These are phyloP conservation scores for Chirona hameri DNA, from an alignment of 2,888 invertebrate genomes.

Conservation along the genomic window DNA sequence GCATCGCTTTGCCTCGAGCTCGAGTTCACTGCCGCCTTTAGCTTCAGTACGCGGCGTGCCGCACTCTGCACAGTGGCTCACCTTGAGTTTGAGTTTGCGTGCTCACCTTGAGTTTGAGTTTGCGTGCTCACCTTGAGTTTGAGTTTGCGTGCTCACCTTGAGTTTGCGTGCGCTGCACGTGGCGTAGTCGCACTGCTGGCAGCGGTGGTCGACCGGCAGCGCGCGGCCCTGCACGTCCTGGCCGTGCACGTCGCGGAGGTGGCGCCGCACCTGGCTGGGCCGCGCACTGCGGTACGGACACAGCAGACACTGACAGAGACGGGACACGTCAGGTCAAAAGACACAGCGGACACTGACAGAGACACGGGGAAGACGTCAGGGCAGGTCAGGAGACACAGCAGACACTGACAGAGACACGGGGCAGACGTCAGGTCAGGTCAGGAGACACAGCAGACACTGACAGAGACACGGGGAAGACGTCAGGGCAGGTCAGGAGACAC, in stretches of 20 bases:
- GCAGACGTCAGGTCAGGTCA: too few relatives aligned
- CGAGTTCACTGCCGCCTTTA: too few relatives aligned
- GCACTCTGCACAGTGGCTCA: not conserved
- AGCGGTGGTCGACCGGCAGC: slow-evolving; percentile 24
- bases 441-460: too few relatives aligned
- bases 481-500: too few relatives aligned
- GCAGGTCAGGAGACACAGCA: too few relatives aligned
- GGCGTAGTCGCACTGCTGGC: slow-evolving; percentile 22
- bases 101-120: slow-evolving; percentile 28
- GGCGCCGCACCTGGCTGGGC: not conserved
- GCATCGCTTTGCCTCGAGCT: too few relatives aligned
- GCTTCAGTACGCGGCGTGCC: too few relatives aligned
- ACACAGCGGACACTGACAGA: too few relatives aligned
- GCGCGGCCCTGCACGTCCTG: not conserved
- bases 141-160: slow-evolving; percentile 6
- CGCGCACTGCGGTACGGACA: not conserved
- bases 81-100: slow-evolving; percentile 27
- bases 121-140: slow-evolving; percentile 28
- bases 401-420: too few relatives aligned
- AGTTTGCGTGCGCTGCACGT: slow-evolving; percentile 28
- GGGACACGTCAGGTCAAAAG: too few relatives aligned
- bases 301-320: not conserved
- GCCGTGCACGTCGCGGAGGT: not conserved
- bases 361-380: too few relatives aligned
- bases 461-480: too few relatives aligned